phyloP scores from a whole-genome alignment of 2,113 vertebrate species.

The Excalfactoria chinensis region DNA sequence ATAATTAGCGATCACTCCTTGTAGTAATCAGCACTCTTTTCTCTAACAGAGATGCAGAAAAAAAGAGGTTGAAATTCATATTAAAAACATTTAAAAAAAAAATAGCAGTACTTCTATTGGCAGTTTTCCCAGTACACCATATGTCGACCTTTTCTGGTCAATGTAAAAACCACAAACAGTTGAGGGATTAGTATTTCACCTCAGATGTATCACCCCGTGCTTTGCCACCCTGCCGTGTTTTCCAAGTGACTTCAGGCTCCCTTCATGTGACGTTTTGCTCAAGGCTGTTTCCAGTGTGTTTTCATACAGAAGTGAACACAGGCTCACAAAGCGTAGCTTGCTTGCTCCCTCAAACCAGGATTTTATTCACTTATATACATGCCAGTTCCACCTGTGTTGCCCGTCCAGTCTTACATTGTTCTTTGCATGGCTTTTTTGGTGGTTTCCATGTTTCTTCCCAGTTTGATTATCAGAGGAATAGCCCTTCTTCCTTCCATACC shows the following conservation, averaged over 20 bases:
- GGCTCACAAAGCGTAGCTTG: background rate
- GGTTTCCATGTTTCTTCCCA: background rate
- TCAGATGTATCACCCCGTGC: background rate
- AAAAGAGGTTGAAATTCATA: conserved; percentile 9
- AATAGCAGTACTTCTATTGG: conserved; percentile 33
- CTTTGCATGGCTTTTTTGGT: background rate
- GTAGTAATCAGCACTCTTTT: background rate
- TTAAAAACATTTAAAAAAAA: conserved; percentile 24
- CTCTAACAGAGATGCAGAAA: background rate
- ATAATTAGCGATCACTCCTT: background rate
- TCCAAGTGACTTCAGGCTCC: background rate
- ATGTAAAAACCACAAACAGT: background rate
- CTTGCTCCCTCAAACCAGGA: background rate
- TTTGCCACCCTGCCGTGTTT: conserved; percentile 10
- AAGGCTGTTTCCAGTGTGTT: background rate
- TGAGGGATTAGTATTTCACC: background rate
- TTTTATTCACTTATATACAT: background rate
- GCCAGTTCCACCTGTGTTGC: background rate
- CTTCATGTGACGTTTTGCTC: background rate
- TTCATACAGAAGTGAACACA: background rate
- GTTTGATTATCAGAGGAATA: background rate
- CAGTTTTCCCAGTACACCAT: conserved; percentile 36
- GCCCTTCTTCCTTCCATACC: background rate
- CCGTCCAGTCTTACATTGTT: background rate
- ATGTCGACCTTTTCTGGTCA: conserved; percentile 50